Conservation (phyloP, 2,888 invertebrate species). For the Noctua pronuba region DNA sequence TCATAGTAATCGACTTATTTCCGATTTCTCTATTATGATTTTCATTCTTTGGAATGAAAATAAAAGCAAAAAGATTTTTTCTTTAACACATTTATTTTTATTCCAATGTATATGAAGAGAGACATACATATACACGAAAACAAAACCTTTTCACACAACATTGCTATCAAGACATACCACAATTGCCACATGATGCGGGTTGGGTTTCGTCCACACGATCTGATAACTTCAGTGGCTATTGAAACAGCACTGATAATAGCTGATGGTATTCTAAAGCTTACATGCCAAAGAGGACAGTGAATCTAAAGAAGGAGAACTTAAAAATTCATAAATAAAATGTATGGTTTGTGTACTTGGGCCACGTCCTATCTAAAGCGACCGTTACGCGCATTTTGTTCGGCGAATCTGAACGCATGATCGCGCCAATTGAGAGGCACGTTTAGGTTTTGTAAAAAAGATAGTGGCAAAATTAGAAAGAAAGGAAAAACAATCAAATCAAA, state of each 20-base stretch:
- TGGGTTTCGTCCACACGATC: constrained; percentile 47
- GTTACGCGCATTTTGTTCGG: background rate
- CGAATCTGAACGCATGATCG: background rate
- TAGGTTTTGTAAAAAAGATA: background rate
- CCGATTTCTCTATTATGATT: background rate
- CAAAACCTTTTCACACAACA: constrained; percentile 2
- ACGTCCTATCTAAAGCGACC: background rate
- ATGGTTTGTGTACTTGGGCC: background rate
- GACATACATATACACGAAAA: background rate
- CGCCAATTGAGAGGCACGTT: background rate
- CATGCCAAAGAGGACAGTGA: constrained; percentile 10
- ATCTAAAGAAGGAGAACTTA: background rate
- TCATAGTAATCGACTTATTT: no score
- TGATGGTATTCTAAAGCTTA: constrained; percentile 16
- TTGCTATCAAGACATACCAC: constrained; percentile 28
- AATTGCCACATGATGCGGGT: constrained; percentile 29
- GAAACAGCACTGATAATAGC: constrained; percentile 31
- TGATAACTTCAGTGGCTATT: constrained; percentile 41
- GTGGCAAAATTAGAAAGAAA: no score
- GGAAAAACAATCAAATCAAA: no score
- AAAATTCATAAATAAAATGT: no score
- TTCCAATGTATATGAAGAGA: background rate
- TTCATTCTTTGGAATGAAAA: no score
- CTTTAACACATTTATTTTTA: background rate
- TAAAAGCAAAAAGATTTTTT: background rate